phyloP scores from a whole-genome alignment of 2,888 invertebrate species.

The Escarpia spicata region DNA sequence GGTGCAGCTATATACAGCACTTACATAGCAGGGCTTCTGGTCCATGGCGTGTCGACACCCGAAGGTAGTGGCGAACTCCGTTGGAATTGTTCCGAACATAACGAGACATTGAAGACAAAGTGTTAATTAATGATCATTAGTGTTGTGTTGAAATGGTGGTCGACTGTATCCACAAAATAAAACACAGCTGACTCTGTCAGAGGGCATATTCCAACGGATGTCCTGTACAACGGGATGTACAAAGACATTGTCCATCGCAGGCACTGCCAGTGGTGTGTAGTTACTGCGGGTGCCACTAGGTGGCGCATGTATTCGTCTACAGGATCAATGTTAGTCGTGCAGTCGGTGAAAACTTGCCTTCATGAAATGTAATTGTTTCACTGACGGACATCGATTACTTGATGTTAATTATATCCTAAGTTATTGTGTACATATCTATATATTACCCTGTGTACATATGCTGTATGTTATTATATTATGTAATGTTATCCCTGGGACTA shows the following conservation, averaged over 20 bases:
- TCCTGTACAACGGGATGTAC: not conserved
- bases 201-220: too few relatives aligned
- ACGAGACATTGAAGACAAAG: not conserved
- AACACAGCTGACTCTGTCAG: not conserved
- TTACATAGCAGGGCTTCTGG: not conserved
- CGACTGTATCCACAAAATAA: not conserved
- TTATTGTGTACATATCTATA: constrained; percentile 16
- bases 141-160: not conserved
- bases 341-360: not conserved
- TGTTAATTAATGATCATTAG: not conserved
- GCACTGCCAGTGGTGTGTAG: not conserved
- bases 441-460: not conserved
- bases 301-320: not conserved
- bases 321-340: not conserved
- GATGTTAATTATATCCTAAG: constrained; percentile 14
- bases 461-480: not conserved
- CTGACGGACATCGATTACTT: not conserved
- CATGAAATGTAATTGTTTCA: not conserved
- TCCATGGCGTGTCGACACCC: not conserved
- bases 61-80: not conserved
- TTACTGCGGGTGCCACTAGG: not conserved
- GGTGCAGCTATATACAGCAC: not conserved
- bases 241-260: not conserved
- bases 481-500: constrained; percentile 10
- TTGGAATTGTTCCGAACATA: not conserved